Evolutionary conservation across 1,140 invertebrate species (phyloP).

Genomic region (Manduca sexta): DNA sequence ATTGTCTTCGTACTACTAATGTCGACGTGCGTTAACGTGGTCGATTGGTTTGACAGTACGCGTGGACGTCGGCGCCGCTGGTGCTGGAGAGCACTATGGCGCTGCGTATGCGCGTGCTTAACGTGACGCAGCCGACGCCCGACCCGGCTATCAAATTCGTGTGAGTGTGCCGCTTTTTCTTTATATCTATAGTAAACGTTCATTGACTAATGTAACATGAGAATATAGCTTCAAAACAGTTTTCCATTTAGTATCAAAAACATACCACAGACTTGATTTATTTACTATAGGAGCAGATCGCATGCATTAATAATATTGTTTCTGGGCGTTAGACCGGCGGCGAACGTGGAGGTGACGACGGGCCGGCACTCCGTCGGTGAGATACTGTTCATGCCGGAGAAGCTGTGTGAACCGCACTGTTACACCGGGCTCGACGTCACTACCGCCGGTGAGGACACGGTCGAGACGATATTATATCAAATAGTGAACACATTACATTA

Average conservation of each 20-base stretch:
- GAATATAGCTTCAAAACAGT: no score
- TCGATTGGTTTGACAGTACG: slow-evolving; percentile 18
- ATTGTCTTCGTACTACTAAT: no score
- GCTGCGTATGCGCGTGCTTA: slow-evolving; percentile 30
- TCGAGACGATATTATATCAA: neutral
- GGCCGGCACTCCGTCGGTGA: slow-evolving; percentile 19
- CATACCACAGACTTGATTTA: no score
- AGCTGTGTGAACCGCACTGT: slow-evolving; percentile 35
- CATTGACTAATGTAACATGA: no score
- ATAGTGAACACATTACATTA: neutral
- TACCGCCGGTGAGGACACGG: slow-evolving; percentile 25
- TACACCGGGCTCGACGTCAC: slow-evolving; percentile 47
- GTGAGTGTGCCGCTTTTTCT: no score
- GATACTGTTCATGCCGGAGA: slow-evolving; percentile 35
- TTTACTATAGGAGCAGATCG: neutral
- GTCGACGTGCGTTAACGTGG: no score
- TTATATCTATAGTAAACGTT: no score
- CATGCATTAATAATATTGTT: neutral
- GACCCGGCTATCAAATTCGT: slow-evolving; percentile 17
- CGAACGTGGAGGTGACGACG: neutral
- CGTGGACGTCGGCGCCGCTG: slow-evolving; percentile 25
- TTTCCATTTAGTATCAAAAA: no score
- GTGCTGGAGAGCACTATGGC: slow-evolving; percentile 40
- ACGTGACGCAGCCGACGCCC: slow-evolving; percentile 16
- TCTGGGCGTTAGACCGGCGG: neutral